These are phyloP conservation scores for Eristalinus sepulchralis DNA, from an alignment of 2,888 invertebrate species.

Conservation along the genomic window DNA sequence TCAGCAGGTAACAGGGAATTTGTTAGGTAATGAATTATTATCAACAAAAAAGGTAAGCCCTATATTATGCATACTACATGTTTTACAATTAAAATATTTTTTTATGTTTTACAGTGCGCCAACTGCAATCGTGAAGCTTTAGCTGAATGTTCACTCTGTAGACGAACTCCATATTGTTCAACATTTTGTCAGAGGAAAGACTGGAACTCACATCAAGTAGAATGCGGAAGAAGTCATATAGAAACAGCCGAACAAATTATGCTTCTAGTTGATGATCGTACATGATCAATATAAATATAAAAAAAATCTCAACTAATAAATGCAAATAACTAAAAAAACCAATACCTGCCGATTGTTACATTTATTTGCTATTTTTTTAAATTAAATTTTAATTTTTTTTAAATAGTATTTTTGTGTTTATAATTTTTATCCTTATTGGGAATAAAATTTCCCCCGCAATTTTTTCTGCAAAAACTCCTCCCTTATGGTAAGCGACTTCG, in stretches of 20 bases:
- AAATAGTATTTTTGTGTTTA: background rate
- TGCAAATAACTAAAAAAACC: background rate
- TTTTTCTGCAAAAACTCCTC: too few relatives aligned
- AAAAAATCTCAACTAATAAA: background rate
- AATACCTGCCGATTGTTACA: background rate
- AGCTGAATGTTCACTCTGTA: slow-evolving; percentile 92
- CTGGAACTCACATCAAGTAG: slow-evolving; percentile 93
- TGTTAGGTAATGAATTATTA: slow-evolving; percentile 83
- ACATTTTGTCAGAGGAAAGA: slow-evolving; percentile 95
- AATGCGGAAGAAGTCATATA: slow-evolving; percentile 87
- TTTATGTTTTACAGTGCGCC: slow-evolving; percentile 85
- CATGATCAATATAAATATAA: slow-evolving; percentile 75
- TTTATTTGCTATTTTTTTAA: background rate
- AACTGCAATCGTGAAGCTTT: slow-evolving; percentile 94
- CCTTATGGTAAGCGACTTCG: too few relatives aligned
- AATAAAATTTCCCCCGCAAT: too few relatives aligned
- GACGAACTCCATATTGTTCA: slow-evolving; percentile 93
- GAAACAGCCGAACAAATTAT: slow-evolving; percentile 91
- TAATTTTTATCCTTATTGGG: background rate
- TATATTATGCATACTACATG: background rate
- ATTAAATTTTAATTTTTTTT: background rate
- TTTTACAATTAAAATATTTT: background rate
- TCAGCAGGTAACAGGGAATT: slow-evolving; percentile 81
- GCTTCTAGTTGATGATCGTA: slow-evolving; percentile 90
- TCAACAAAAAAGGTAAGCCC: slow-evolving; percentile 87